Evolutionary conservation across 2,113 vertebrate species (phyloP), one percentile per base, ranked within the genome.

Genomic region (Indri indri): DNA sequence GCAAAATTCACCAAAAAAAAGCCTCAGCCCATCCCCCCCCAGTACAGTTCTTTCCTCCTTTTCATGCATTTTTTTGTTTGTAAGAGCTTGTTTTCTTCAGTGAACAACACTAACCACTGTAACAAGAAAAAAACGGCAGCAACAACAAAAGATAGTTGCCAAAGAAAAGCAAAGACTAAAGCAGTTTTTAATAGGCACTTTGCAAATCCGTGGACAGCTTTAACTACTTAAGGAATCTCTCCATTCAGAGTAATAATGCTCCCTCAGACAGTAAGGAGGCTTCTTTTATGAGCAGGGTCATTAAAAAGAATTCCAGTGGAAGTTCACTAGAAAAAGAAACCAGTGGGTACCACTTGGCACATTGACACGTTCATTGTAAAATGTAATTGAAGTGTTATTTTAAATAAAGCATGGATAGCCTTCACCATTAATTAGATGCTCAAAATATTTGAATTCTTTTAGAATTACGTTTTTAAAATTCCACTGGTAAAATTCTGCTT

Each of bases 271-370:
- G 84, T 93, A 96, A 96, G 85, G 37, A 98, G 91, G 68, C 91
- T 65, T 91, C 97, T 96, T 97, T 91, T 97, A 86, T 91, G 92
- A 97, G 66, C 65, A 91, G 82, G 50, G 77, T 97, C 95, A 96
- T 98, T 98, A 98, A 96, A 95, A 86, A 92, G 37, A 95, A 54
- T 42, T 97, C 90, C n/a, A 94, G 0, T 77, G 86, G 97, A 97
- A 92, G 40, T 50, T 91, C 83, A 20, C 6, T 94, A 68, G 80
- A 88, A 97, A 88, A 86, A 73, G 83, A 97, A 94, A 96, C 83
- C 32, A 70, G 66, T 84, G 63, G 63, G 14, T 84, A 94, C 66
- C 83, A 94, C 45, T 97, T 83, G 52, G 90, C 80, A 74, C 45
- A 52, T 86, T 97, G 88, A 89, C 95, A 74, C 63, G 97, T 54